A percentile compares a stretch with the other conserved stretches of the same genome.
Evolutionary conservation across 2,888 invertebrate species (phyloP).

Genomic region (Theretra japonica): DNA sequence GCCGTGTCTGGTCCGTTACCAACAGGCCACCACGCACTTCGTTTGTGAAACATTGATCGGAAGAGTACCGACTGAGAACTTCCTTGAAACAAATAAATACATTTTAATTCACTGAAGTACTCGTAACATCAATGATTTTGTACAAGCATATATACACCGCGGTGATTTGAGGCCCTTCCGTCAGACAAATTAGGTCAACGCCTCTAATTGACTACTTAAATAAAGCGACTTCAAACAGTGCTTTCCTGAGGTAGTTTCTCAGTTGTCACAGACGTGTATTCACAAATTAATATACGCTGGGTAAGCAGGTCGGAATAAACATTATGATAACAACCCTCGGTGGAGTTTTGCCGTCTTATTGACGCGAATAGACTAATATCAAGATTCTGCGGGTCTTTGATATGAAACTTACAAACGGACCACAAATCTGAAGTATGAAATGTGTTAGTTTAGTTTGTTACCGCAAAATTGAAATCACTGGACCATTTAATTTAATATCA

Average conservation of each 20-base stretch:
- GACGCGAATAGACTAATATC: constrained; percentile 34
- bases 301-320: constrained; percentile 28
- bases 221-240: neutral
- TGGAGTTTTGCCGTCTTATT: constrained; percentile 25
- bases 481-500: constrained; percentile 19
- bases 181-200: neutral
- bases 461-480: constrained; percentile 16
- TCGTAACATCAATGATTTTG: too few species aligned
- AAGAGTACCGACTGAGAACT: too few species aligned
- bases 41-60: too few species aligned
- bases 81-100: too few species aligned
- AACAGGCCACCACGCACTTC: too few species aligned
- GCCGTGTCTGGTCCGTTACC: too few species aligned
- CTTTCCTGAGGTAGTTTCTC: constrained; percentile 2
- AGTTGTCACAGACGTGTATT: constrained; percentile 7
- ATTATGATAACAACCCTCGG: constrained; percentile 20
- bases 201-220: neutral
- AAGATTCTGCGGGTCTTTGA: constrained; percentile 34
- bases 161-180: too few species aligned
- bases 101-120: too few species aligned
- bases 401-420: constrained; percentile 4
- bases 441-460: constrained; percentile 25
- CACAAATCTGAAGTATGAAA: constrained; percentile 30
- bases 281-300: constrained; percentile 24
- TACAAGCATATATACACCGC: too few species aligned